Percentiles rank a stretch among this genome's conserved stretches.
Conservation (phyloP, 2,888 invertebrate species). For the Branchinecta sandiegonensis region DNA sequence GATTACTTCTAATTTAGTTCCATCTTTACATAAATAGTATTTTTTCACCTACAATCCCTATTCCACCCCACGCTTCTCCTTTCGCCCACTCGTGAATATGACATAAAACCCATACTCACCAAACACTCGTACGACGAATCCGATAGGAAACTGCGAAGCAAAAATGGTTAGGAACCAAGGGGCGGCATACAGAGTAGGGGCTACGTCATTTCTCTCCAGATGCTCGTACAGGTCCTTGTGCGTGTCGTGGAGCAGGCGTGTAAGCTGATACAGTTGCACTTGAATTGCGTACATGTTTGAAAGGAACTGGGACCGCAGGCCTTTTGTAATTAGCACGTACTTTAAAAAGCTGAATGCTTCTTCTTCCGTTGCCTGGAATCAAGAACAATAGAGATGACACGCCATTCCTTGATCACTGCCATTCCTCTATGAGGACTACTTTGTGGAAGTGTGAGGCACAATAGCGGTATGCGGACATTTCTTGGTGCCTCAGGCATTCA, state of each 20-base stretch:
- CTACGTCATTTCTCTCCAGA: slow-evolving; percentile 59
- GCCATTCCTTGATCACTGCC: no score
- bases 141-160: slow-evolving; percentile 89
- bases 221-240: slow-evolving; percentile 72
- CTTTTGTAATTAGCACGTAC: slow-evolving; percentile 80
- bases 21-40: no score
- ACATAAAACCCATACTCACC: slow-evolving; percentile 41
- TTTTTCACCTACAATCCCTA: no score
- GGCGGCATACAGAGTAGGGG: slow-evolving; percentile 86
- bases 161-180: slow-evolving; percentile 93
- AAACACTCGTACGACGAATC: slow-evolving; percentile 84
- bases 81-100: neutral
- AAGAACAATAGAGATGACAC: slow-evolving; percentile 22
- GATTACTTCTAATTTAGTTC: no score
- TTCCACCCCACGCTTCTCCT: no score
- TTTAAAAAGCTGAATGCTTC: slow-evolving; percentile 72
- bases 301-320: slow-evolving; percentile 71
- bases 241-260: slow-evolving; percentile 74
- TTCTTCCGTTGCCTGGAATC: slow-evolving; percentile 73
- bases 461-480: slow-evolving; percentile 20
- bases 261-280: slow-evolving; percentile 77
- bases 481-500: no score
- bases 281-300: slow-evolving; percentile 91
- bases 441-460: neutral
- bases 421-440: no score